These are phyloP conservation scores for Elmis aenea DNA, from an alignment of 2,888 invertebrate species.

Conservation along the genomic window DNA sequence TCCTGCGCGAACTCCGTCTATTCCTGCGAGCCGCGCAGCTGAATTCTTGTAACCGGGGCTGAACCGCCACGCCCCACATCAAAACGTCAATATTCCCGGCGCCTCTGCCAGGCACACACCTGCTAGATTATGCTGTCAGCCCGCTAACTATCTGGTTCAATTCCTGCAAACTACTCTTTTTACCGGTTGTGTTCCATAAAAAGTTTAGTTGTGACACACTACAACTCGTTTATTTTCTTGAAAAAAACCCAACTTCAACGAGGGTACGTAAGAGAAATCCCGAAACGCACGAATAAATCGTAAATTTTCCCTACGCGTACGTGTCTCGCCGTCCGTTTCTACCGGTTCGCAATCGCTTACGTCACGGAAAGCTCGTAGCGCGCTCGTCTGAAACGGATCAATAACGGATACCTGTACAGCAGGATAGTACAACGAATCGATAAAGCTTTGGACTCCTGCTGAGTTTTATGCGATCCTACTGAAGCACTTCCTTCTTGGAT, in stretches of 20 bases:
- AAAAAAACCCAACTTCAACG: constrained; percentile 7
- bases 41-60: constrained; percentile 28
- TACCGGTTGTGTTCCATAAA: constrained; percentile 18
- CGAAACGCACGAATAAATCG: neutral
- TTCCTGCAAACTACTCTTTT: constrained; percentile 40
- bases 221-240: constrained; percentile 21
- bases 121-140: constrained; percentile 24
- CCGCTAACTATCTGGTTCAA: constrained; percentile 30
- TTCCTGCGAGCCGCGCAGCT: constrained; percentile 23
- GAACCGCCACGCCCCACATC: constrained; percentile 20
- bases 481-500: constrained; percentile 38
- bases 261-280: neutral
- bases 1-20: constrained; percentile 5
- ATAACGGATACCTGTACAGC: too few species aligned
- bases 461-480: constrained; percentile 33
- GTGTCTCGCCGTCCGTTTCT: neutral
- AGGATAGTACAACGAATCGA: constrained; percentile 10
- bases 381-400: too few species aligned
- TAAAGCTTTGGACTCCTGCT: constrained; percentile 12
- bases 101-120: constrained; percentile 37
- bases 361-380: neutral
- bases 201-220: constrained; percentile 31
- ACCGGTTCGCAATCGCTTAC: neutral
- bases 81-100: constrained; percentile 32
- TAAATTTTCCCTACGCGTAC: constrained; percentile 4